Percentiles rank a stretch among this genome's conserved stretches.
Conservation (phyloP, 64 coral and sea anemone genomes). For the Hydrozoanthus tunicans region DNA sequence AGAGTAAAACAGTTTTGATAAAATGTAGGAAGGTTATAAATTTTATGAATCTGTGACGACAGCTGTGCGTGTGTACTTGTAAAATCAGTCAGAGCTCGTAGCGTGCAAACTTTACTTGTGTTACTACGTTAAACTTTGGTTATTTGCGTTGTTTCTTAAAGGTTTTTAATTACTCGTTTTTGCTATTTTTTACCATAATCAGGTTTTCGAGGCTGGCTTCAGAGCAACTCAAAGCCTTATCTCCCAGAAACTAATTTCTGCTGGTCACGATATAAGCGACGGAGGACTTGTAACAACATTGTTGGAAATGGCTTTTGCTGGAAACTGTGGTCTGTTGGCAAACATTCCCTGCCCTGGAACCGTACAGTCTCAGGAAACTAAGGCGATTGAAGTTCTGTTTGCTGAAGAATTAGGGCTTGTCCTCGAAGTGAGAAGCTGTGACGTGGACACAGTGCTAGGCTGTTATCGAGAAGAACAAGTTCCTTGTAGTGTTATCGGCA, state of each 20-base stretch:
- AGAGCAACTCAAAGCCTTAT: conserved; percentile 79
- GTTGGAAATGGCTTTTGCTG: conserved; percentile 98
- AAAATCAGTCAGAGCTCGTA: too few relatives aligned
- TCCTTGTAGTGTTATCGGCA: conserved; percentile 72
- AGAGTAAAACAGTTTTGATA: too few relatives aligned
- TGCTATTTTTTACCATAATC: conserved; percentile 25
- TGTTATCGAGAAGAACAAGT: conserved; percentile 53
- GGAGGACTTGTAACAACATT: conserved; percentile 87
- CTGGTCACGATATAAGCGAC: conserved; percentile 96
- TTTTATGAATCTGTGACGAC: too few relatives aligned
- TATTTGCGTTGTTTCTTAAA: not conserved
- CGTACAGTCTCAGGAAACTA: conserved; percentile 19
- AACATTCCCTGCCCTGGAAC: conserved; percentile 48
- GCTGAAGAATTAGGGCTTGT: conserved; percentile 93
- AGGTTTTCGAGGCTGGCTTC: conserved; percentile 83
- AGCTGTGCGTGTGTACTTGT: too few relatives aligned
- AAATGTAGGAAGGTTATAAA: too few relatives aligned
- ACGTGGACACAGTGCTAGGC: conserved; percentile 68
- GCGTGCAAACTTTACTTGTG: too few relatives aligned
- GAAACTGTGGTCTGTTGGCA: conserved; percentile 82
- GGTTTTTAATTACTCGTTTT: not conserved
- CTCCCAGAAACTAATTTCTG: conserved; percentile 55
- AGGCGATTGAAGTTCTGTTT: conserved; percentile 75
- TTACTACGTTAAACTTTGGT: too few relatives aligned
- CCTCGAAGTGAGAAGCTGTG: conserved; percentile 68